phyloP scores from a whole-genome alignment of 2,113 vertebrate genomes.

The Machaerirhynchus nigripectus region DNA sequence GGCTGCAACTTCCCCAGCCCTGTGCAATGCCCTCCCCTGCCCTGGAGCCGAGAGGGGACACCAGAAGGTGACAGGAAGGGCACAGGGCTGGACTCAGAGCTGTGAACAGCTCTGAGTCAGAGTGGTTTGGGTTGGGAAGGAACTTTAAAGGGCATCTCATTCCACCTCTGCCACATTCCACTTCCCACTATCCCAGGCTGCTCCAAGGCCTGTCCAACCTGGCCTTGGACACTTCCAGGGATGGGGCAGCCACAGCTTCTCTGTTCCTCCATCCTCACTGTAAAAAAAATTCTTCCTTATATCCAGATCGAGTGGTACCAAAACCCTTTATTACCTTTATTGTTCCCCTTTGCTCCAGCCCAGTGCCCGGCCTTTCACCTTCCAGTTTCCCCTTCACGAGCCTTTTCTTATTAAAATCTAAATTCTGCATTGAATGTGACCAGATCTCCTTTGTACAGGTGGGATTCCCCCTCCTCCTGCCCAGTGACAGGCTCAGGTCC shows the following conservation, averaged over 20 bases:
- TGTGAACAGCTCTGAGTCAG: not conserved
- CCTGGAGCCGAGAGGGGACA: rapidly evolving
- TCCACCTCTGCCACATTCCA: not conserved
- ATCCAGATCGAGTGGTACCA: not conserved
- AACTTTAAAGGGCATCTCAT: not conserved
- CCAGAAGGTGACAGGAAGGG: rapidly evolving
- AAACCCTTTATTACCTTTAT: not conserved
- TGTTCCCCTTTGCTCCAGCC: not conserved
- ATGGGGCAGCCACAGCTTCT: not conserved
- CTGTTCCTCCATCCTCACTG: not conserved
- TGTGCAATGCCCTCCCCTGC: not conserved
- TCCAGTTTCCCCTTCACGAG: not conserved
- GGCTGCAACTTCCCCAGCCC: not conserved
- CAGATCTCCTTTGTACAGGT: not conserved
- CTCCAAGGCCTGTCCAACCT: not conserved
- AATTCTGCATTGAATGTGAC: not conserved
- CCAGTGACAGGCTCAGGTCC: not conserved
- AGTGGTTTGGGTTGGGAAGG: not conserved
- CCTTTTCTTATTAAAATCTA: not conserved
- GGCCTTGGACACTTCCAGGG: not conserved
- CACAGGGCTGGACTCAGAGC: not conserved
- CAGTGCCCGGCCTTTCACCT: not conserved
- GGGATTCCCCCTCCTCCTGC: not conserved
- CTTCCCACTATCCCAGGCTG: not conserved
- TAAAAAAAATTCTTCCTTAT: not conserved